These are phyloP conservation scores for Odontomyia ornata DNA, from an alignment of 2,888 invertebrate species.

Conservation along the genomic window DNA sequence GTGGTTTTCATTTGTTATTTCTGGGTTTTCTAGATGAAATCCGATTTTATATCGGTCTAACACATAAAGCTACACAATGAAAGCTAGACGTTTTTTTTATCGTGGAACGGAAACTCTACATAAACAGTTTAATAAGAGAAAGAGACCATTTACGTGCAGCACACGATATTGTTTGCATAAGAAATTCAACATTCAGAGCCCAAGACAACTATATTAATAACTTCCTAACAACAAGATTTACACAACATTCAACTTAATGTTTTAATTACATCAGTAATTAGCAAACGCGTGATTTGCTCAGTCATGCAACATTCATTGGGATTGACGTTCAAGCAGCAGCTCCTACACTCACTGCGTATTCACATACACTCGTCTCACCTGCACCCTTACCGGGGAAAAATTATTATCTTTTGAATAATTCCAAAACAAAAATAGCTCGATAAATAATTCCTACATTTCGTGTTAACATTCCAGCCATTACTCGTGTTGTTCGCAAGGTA, in stretches of 20 bases:
- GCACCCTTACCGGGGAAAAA: background rate
- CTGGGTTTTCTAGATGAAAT: too few species aligned
- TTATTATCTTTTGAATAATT: slow-evolving; percentile 30
- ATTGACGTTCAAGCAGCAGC: too few species aligned
- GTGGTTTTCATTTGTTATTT: too few species aligned
- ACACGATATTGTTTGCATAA: too few species aligned
- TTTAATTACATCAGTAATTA: background rate
- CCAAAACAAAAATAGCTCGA: background rate
- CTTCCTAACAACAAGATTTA: background rate
- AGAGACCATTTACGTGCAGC: too few species aligned
- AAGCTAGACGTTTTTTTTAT: too few species aligned
- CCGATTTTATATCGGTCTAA: too few species aligned
- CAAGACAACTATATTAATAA: background rate
- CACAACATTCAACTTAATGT: background rate
- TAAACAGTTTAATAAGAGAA: too few species aligned
- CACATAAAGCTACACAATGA: too few species aligned
- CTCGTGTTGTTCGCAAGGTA: background rate
- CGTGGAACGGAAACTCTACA: too few species aligned
- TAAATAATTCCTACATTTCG: slow-evolving; percentile 29
- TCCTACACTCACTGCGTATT: too few species aligned
- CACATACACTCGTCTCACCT: too few species aligned
- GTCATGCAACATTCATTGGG: background rate
- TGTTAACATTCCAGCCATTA: background rate
- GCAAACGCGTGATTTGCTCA: background rate
- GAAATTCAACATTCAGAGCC: background rate